Percentiles rank a stretch among this genome's conserved stretches.
Conservation (phyloP, 2,888 invertebrate species). For the Drosophila vallismaia region DNA sequence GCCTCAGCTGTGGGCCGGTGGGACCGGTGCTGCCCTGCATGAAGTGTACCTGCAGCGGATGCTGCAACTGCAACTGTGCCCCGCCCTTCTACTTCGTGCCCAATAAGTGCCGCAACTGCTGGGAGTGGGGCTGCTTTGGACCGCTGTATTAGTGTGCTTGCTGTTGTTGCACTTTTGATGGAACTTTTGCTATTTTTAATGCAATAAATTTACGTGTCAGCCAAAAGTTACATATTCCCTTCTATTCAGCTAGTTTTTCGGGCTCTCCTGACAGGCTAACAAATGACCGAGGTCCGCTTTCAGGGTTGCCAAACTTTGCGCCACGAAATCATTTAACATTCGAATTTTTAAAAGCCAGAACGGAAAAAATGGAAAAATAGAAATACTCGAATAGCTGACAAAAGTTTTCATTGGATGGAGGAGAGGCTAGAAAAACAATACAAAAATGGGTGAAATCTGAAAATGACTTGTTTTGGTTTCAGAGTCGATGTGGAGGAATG, state of each 20-base stretch:
- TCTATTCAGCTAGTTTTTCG: constrained; percentile 6
- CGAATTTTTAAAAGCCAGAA: constrained; percentile 40
- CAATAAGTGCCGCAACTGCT: constrained; percentile 59
- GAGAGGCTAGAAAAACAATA: constrained; percentile 43
- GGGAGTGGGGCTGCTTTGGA: constrained; percentile 69
- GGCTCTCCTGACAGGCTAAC: constrained; percentile 43
- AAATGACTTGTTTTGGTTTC: constrained; percentile 63
- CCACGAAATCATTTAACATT: constrained; percentile 56
- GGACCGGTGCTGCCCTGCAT: constrained; percentile 60
- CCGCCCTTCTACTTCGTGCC: constrained; percentile 63
- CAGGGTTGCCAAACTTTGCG: constrained; percentile 44
- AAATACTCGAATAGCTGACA: not conserved
- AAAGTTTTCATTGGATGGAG: constrained; percentile 24
- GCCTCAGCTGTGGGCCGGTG: constrained; percentile 55
- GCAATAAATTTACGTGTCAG: constrained; percentile 66
- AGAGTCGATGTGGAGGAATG: constrained; percentile 16
- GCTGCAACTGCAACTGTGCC: constrained; percentile 28
- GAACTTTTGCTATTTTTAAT: constrained; percentile 49
- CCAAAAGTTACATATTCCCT: constrained; percentile 29
- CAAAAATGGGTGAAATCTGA: constrained; percentile 28
- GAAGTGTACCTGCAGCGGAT: not conserved
- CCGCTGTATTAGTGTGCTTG: constrained; percentile 55
- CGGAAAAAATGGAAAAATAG: constrained; percentile 6
- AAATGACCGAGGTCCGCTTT: constrained; percentile 37
- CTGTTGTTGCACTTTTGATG: constrained; percentile 38